Conservation (phyloP, 23 tunicate species). For the Trididemnum clinides region DNA sequence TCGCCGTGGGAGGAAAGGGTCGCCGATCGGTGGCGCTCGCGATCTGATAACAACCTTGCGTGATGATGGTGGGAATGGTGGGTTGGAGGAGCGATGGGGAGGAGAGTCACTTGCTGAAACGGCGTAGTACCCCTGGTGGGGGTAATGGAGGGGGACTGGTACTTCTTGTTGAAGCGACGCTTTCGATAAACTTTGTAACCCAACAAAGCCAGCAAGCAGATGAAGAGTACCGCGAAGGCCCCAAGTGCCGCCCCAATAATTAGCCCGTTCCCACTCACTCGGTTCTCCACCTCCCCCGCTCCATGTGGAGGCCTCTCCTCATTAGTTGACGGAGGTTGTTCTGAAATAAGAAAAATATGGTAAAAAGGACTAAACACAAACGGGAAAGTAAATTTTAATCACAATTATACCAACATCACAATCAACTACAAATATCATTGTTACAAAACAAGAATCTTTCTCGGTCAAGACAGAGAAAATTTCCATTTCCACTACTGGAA, state of each 20-base stretch:
- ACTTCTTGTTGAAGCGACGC: constrained; percentile 82
- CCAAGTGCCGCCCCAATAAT: constrained; percentile 84
- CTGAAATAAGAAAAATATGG: neutral
- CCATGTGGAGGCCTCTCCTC: neutral
- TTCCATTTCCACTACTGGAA: too few relatives aligned
- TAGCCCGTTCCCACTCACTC: constrained; percentile 57
- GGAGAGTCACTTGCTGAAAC: constrained; percentile 81
- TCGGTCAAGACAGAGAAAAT: too few relatives aligned
- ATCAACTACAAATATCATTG: neutral
- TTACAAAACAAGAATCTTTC: too few relatives aligned
- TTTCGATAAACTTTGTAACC: constrained; percentile 84
- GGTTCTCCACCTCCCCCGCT: neutral
- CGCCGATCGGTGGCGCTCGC: constrained; percentile 58
- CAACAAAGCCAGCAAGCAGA: constrained; percentile 66
- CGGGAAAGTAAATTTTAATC: too few relatives aligned
- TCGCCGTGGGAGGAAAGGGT: constrained; percentile 63
- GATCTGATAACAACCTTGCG: constrained; percentile 37
- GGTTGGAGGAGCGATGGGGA: constrained; percentile 57
- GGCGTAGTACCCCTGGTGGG: constrained; percentile 71
- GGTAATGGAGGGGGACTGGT: constrained; percentile 80
- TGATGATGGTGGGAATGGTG: constrained; percentile 17
- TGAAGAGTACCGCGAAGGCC: constrained; percentile 87
- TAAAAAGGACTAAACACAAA: neutral
- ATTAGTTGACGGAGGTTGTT: neutral
- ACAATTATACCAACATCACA: too few relatives aligned